These are phyloP conservation scores for Aythya baeri DNA, from an alignment of 2,113 vertebrate species.

Conservation along the genomic window DNA sequence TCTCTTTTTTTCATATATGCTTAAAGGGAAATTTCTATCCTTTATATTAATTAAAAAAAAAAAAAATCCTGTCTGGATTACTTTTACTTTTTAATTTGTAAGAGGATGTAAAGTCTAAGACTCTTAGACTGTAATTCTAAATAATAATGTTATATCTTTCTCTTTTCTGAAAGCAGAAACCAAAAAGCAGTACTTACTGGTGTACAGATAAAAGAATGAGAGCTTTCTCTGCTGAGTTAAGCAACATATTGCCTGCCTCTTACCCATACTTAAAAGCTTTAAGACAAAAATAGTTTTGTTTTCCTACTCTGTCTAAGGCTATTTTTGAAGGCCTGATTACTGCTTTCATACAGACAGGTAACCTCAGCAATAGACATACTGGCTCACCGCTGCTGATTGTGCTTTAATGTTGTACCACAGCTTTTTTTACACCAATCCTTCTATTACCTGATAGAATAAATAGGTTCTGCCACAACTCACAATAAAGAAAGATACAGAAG, in stretches of 20 bases:
- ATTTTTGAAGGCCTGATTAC: not conserved
- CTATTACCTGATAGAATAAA: not conserved
- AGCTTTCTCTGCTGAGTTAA: not conserved
- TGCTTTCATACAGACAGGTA: constrained; percentile 12
- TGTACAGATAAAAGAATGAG: not conserved
- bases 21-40: not conserved
- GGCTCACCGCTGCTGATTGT: not conserved
- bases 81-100: not conserved
- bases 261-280: not conserved
- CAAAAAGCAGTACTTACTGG: not conserved
- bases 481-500: not conserved
- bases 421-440: not conserved
- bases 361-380: not conserved
- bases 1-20: not conserved
- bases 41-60: not conserved
- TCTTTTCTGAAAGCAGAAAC: not conserved
- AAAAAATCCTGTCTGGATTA: not conserved
- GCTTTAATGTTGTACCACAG: not conserved
- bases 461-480: not conserved
- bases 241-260: not conserved
- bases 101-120: not conserved
- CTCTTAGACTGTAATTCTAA: not conserved
- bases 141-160: not conserved
- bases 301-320: not conserved
- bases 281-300: not conserved